Base-by-base conservation (phyloP, 1,140 invertebrate species). In the Amyelois transitella region DNA sequence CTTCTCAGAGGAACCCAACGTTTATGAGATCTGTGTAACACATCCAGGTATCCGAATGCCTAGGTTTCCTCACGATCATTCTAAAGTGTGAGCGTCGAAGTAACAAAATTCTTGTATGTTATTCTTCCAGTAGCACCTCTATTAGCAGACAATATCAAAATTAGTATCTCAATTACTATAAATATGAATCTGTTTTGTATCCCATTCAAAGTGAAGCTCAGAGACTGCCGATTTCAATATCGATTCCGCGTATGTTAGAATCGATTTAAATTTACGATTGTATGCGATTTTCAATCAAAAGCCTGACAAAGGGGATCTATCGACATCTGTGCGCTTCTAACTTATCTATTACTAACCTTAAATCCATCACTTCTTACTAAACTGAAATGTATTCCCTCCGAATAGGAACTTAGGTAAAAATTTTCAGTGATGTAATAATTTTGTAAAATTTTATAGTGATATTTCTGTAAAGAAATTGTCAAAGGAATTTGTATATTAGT, bases 251-350 rank as follows among this genome's bases (percentile, higher is more conserved):
- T 66, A 72, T 53, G 62, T 58, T 58, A 72, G 54, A 70, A 82
- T 71, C 74, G 74, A 72, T 69, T 63, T 51, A 63, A 56, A 44
- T 77, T 75, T 77, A 77, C 62, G 70, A 73, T 77, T 69, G 64
- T 68, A 58, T 77, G 55, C 58, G 55, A 69, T 70, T 69, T 75
- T 77, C 69, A 74, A 78, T 75, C 70, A 70, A 66, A 53, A 61
- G 63, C 43, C 58, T 64, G 60, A 75, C 72, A 75, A 75, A 70
- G 64, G 53, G 22, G 52, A 48, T 60, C 60, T 58, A 58, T 58
- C 50, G 62, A 54, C 61, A 55, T 61, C 58, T 56, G 47, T 56
- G 21, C 56, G 52, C 20, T 18, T 48, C 45, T 21, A 21, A 22
- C 45, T 12, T 21, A 8, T 4, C n/a, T 22, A 10, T 48, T 21